Evolutionary conservation across 2,113 vertebrate genomes (phyloP), one percentile per base, ranked within the genome.

Genomic region (Neolamprologus toae): DNA sequence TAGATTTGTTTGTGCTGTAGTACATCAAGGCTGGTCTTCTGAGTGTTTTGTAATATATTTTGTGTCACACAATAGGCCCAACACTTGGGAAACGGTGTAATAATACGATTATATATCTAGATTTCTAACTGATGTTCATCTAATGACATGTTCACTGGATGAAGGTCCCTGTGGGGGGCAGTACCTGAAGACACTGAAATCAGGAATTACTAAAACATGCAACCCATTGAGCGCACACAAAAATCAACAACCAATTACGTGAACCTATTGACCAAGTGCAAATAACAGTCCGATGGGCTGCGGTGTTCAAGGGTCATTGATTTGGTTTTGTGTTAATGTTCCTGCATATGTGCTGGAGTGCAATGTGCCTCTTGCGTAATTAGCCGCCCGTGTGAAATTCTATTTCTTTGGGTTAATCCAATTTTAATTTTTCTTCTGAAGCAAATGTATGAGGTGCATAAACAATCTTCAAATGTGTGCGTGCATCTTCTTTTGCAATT

Each of bases 401-500:
- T 28, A 93, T 94, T 94, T 93, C 84, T 90, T 91, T 88, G 53
- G 88, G 83, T 73, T 89, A 90, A 92, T 92, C 53, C 68, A 80
- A 4, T 33, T 81, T 57, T 57, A 85, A 91, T 93, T 86, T 91
- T 61, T 16, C 80, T 87, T 83, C 79, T 83, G 51, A 89, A 85
- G 85, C 84, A 66, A 84, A 88, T 63, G 16, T 47, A 76, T 59
- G 8, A 55, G 45, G 12, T 66, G 37, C 54, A 81, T 21, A 19
- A 78, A 78, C 17, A 19, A 31, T 78, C 26, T 49, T 78, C 42
- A 49, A 78, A 47, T 78, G 23, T 78, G 73, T 26, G 4, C 4
- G 7, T 73, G 31, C n/a, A n/a, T 87, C 37, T 82, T 28, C 54
- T 42, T 85, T 84, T 79, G 59, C 42, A 63, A 80, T 71, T 80